A percentile compares a stretch with the other conserved stretches of the same genome.
phyloP scores from a whole-genome alignment of 1,140 invertebrate genomes.

The Orius insidiosus region DNA sequence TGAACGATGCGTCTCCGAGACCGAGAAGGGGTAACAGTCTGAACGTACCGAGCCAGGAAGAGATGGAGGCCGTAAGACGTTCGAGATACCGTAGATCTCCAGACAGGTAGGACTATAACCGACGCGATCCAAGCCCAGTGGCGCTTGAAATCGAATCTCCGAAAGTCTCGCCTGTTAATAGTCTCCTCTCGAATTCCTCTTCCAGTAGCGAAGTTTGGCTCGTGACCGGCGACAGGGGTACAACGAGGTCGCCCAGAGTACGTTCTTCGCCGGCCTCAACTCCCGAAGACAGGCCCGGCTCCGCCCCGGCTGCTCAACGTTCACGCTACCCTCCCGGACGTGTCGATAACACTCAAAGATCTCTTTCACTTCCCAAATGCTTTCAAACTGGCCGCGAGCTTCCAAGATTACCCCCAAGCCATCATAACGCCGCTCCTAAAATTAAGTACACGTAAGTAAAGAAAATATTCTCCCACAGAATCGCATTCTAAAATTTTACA shows the following conservation, averaged over 20 bases:
- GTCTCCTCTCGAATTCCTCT: constrained; percentile 29
- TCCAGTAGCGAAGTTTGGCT: constrained; percentile 37
- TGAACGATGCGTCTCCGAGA: constrained; percentile 16
- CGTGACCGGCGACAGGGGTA: constrained; percentile 32
- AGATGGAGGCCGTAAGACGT: constrained; percentile 6
- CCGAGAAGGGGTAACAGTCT: constrained; percentile 15
- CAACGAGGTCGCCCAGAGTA: constrained; percentile 28
- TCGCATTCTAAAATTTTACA: too few relatives aligned
- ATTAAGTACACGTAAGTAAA: constrained; percentile 7
- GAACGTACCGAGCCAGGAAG: constrained; percentile 13
- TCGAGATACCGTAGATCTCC: constrained; percentile 12
- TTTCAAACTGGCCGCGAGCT: constrained; percentile 24
- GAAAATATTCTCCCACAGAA: too few relatives aligned
- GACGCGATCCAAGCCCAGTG: constrained; percentile 2
- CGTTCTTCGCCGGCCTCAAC: constrained; percentile 32
- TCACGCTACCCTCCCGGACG: constrained; percentile 15
- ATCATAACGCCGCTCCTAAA: constrained; percentile 1
- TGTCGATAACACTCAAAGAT: constrained; percentile 28
- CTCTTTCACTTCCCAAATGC: constrained; percentile 42
- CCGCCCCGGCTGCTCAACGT: constrained; percentile 30
- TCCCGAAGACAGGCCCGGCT: constrained; percentile 32
- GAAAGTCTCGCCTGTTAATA: constrained; percentile 28
- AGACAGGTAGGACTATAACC: constrained; percentile 11
- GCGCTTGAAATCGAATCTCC: constrained; percentile 17
- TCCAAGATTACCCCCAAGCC: constrained; percentile 19